These are phyloP conservation scores for Astropecten irregularis DNA, from an alignment of 53 echinoderm and acorn worm species.

Conservation along the genomic window DNA sequence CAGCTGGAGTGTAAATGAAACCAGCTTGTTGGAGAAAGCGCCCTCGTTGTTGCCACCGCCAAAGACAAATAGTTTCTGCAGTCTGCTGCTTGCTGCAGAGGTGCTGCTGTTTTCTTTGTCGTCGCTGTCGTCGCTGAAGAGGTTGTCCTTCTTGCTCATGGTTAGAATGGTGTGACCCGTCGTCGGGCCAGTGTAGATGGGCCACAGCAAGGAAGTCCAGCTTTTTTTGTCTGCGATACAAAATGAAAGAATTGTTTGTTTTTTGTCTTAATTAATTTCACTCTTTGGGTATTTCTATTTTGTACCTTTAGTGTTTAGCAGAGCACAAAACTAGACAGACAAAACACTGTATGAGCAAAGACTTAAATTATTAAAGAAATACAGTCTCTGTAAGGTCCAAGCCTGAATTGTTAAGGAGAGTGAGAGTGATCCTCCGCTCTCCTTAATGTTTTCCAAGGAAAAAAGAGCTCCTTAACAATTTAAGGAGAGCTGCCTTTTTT, in stretches of 20 bases:
- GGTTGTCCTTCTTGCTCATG: constrained; percentile 1
- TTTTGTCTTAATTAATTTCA: too few species aligned
- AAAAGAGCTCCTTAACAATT: too few species aligned
- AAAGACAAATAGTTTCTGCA: constrained; percentile 72
- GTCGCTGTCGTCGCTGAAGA: background rate
- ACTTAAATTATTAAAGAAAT: too few species aligned
- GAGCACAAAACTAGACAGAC: too few species aligned
- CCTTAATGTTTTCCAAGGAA: too few species aligned
- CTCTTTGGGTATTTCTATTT: too few species aligned
- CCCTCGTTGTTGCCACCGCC: constrained; percentile 94
- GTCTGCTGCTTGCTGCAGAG: background rate
- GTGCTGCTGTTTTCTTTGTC: constrained; percentile 68
- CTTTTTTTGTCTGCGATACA: constrained; percentile 45
- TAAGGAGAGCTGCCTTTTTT: too few species aligned
- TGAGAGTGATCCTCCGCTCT: too few species aligned
- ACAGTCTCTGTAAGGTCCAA: too few species aligned
- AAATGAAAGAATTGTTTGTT: background rate
- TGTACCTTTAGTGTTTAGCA: too few species aligned
- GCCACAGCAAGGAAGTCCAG: constrained; percentile 43
- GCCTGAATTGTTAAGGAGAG: too few species aligned
- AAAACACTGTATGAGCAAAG: too few species aligned
- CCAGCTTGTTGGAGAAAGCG: constrained; percentile 71
- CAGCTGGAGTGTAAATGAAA: constrained; percentile 44
- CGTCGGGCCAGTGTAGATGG: constrained; percentile 46
- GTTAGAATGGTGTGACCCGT: constrained; percentile 80